Evolutionary conservation across 2,797 vertebrate species (phyloP), one percentile per base, ranked within the genome.

Genomic region (Cichlasoma orientale): DNA sequence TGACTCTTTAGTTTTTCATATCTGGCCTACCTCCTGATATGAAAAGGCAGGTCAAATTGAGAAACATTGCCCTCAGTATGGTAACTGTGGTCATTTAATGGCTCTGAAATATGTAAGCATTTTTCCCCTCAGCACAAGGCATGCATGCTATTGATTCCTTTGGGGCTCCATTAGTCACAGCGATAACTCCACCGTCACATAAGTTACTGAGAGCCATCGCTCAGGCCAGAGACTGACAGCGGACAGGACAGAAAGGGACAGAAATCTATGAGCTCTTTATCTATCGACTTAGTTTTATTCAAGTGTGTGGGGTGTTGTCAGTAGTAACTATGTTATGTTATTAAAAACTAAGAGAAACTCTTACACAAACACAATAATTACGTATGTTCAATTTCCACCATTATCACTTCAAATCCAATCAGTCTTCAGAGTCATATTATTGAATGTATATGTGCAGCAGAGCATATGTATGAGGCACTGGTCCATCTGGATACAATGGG

Each of bases 81-180:
- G 89, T 90, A 89, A 91, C 84, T 86, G 86, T 85, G 84, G 86
- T 88, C 86, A 89, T 79, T 90, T 95, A 93, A 92, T 93, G 89
- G 88, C 79, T 85, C 83, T 94, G 90, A 94, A 94, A 95, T 94
- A 95, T 93, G 92, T 90, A 83, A 53, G 83, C 86, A 86, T 89
- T 85, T 84, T 83, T 75, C 61, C 74, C 7, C 74, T 54, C 21
- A 23, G 53, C 77, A 82, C 8, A 73, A 82, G 77, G 78, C 89
- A 82, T 86, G 92, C 83, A 41, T 54, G 74, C 82, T 91, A 95
- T 95, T 82, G 94, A 95, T 95, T 94, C 88, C 90, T 87, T 47
- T 50, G 56, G 84, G 92, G 86, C 77, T 50, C 76, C 85, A 94
- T 95, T 92, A 90, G 92, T 95, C 93, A 92, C 7, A 54, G 80